Base-by-base conservation (phyloP, 1,140 invertebrate species). In the Battus philenor region DNA sequence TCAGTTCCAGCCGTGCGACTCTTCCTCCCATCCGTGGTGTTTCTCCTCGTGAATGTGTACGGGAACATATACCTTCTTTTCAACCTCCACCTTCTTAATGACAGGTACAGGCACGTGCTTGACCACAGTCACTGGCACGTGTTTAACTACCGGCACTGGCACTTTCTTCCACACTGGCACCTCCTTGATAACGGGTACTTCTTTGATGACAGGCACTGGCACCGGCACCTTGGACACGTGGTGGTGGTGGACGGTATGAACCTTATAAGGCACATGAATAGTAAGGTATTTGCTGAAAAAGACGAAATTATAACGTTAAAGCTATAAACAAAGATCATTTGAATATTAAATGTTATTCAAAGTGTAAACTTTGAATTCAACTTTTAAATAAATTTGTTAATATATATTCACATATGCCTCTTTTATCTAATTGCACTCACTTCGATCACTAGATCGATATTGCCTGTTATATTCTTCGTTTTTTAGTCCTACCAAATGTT, bases 211-310 rank as follows among this genome's bases (percentile, higher is more conserved):
- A 0, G 86, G 87, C n/a, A 88, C 86, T 5, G 88, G 88, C 1
- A 86, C 76, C 6, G 81, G 79, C 0, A 89, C 65, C 57, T 90
- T 90, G 18, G 88, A 87, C 5, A 88, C 87, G 66, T 90, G 89
- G 65, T 90, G 88, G 50, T 90, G 89, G 63, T 90, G 89, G 8
- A 90, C 86, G 8, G 88, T 89, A 59, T 90, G 89, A 7, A 90
- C 86, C 31, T 90, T 87, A 71, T 90, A 90, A 0, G 89, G 89
- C 1, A 90, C 89, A 67, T 90, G 89, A 61, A 90, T 89, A 1
- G 83, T 81, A 5, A 88, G 79, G 53, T 90, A 88, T 55, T 88
- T 86, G 68, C 89, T 90, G 71, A 6, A 56, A 63, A 47, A 32
- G 32, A 59, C 43, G 49, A 13, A 51, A 9, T 54, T 15, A 5